phyloP scores from a whole-genome alignment of 2,797 vertebrate species.

The Sebastes iracundus region DNA sequence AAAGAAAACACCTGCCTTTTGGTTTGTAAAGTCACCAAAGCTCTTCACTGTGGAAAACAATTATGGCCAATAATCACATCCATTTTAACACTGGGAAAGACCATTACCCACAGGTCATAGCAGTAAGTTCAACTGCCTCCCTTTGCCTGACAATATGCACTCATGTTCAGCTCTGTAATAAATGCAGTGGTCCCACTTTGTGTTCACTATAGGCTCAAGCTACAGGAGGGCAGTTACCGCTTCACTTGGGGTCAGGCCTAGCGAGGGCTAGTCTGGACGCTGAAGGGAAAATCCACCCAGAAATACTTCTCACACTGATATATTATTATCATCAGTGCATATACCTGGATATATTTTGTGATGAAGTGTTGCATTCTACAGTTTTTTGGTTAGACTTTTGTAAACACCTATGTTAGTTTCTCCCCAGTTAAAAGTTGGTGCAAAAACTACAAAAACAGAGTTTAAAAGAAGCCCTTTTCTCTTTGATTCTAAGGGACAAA shows the following conservation, averaged over 20 bases:
- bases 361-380: neutral
- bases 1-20: constrained; percentile 20
- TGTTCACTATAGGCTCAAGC: neutral
- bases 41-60: neutral
- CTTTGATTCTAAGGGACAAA: neutral
- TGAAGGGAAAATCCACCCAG: constrained; percentile 22
- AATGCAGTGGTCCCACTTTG: constrained; percentile 18
- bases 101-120: constrained; percentile 71
- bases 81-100: constrained; percentile 11
- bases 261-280: neutral
- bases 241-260: constrained; percentile 62
- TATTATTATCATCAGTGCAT: neutral
- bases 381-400: neutral
- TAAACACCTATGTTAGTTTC: neutral
- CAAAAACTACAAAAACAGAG: neutral
- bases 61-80: constrained; percentile 2
- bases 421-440: neutral
- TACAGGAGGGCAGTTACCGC: constrained; percentile 54
- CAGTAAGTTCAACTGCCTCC: constrained; percentile 45
- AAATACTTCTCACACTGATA: constrained; percentile 23
- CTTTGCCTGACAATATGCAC: constrained; percentile 5
- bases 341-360: no score
- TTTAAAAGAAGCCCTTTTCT: neutral
- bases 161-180: neutral
- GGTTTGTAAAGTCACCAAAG: constrained; percentile 16